A percentile compares a stretch with the other conserved stretches of the same genome.
phyloP scores from a whole-genome alignment of 2,797 vertebrate genomes.

The Nyctalus aviator region DNA sequence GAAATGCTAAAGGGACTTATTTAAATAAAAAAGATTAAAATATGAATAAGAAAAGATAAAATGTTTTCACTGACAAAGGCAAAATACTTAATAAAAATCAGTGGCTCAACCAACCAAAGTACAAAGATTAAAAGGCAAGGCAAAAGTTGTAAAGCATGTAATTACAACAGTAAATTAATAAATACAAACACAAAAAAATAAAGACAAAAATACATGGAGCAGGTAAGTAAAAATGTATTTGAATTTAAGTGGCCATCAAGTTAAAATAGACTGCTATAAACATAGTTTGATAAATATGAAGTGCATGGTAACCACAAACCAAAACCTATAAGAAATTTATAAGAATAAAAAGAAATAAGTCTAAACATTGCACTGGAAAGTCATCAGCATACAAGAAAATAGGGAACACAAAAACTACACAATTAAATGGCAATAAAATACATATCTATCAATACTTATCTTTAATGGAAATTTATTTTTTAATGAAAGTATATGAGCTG shows the following conservation, averaged over 20 bases:
- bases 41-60: neutral
- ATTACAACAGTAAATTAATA: neutral
- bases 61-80: neutral
- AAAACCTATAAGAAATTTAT: neutral
- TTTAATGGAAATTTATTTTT: neutral
- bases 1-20: neutral
- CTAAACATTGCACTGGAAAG: neutral
- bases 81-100: neutral
- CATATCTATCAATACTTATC: neutral
- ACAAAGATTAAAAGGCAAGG: neutral
- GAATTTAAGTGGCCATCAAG: neutral
- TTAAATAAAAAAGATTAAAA: neutral
- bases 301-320: neutral
- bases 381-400: neutral
- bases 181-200: neutral
- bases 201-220: neutral
- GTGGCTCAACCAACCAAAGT: neutral
- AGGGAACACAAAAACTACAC: neutral
- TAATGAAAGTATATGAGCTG: neutral
- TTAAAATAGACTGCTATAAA: neutral
- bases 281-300: neutral
- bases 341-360: neutral
- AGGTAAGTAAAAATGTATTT: neutral
- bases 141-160: neutral
- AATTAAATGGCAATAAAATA: neutral